Percentiles rank a stretch among this genome's conserved stretches.
Conservation (phyloP, 2,888 invertebrate species). For the Philopedon plagiatum region DNA sequence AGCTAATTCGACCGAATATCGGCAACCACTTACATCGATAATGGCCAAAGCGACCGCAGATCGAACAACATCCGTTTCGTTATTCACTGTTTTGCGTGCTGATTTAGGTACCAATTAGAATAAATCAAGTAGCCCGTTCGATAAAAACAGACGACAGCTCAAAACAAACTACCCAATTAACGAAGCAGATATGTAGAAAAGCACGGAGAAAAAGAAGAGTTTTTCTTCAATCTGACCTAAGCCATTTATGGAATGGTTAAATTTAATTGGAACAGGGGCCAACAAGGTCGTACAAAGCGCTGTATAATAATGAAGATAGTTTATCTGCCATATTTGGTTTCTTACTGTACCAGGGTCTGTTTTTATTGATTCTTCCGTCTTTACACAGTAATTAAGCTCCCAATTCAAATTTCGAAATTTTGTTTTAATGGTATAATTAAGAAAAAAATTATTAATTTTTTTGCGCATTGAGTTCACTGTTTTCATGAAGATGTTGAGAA, state of each 20-base stretch:
- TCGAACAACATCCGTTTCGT: slow-evolving; percentile 33
- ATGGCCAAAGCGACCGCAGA: slow-evolving; percentile 37
- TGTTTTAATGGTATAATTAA: too few species aligned
- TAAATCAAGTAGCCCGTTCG: slow-evolving; percentile 53
- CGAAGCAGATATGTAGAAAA: slow-evolving; percentile 45
- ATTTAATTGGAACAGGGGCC: slow-evolving; percentile 47
- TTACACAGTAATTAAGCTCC: not conserved
- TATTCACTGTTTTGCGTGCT: slow-evolving; percentile 51
- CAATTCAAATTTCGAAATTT: too few species aligned
- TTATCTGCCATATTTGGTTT: slow-evolving; percentile 11
- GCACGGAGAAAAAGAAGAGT: slow-evolving; percentile 29
- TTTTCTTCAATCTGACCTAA: slow-evolving; percentile 36
- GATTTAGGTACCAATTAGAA: slow-evolving; percentile 55
- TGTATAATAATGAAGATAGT: slow-evolving; percentile 34
- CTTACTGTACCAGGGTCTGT: not conserved
- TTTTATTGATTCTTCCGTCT: not conserved
- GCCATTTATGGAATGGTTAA: slow-evolving; percentile 38
- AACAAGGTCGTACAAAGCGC: slow-evolving; percentile 37
- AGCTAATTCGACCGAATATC: slow-evolving; percentile 42
- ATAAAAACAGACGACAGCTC: slow-evolving; percentile 53
- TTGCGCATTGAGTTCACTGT: too few species aligned
- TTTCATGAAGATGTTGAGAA: too few species aligned
- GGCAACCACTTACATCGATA: slow-evolving; percentile 43
- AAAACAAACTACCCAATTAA: slow-evolving; percentile 58
- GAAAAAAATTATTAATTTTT: too few species aligned